phyloP scores from a whole-genome alignment of 2,888 invertebrate genomes.

The Lucinisca nassula region DNA sequence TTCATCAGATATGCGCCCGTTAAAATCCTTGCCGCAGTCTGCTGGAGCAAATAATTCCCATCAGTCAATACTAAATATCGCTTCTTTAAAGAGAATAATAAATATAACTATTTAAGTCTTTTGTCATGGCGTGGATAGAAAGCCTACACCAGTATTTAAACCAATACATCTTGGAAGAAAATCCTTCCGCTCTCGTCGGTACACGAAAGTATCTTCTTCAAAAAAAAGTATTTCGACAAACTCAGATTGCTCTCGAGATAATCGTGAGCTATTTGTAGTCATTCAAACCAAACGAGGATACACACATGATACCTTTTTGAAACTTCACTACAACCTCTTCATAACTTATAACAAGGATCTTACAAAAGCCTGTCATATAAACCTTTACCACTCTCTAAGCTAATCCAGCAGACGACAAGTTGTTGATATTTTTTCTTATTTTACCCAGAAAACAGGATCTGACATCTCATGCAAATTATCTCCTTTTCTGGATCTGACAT shows the following conservation, averaged over 20 bases:
- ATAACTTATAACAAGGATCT: too few species aligned
- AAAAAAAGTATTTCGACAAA: background rate
- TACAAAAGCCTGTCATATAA: too few species aligned
- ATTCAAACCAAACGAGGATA: too few species aligned
- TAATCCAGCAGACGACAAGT: too few species aligned
- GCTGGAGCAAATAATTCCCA: conserved; percentile 6
- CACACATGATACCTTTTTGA: too few species aligned
- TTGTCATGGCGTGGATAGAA: background rate
- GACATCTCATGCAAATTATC: too few species aligned
- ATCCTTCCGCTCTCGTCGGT: background rate
- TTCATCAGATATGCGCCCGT: background rate
- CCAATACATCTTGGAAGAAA: background rate
- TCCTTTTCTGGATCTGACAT: too few species aligned
- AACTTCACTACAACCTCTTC: too few species aligned
- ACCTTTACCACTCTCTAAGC: too few species aligned
- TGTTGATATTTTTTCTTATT: too few species aligned
- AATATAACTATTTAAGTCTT: conserved; percentile 8
- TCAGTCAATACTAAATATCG: background rate
- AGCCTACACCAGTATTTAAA: background rate
- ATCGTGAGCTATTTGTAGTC: too few species aligned
- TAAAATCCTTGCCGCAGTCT: conserved; percentile 13
- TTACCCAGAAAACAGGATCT: too few species aligned
- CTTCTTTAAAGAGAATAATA: conserved; percentile 15
- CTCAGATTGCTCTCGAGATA: background rate
- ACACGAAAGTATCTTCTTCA: background rate